A percentile compares a stretch with the other conserved stretches of the same genome.
These are phyloP conservation scores for Fukomys damarensis DNA, from an alignment of 2,113 vertebrate genomes.

Conservation along the genomic window DNA sequence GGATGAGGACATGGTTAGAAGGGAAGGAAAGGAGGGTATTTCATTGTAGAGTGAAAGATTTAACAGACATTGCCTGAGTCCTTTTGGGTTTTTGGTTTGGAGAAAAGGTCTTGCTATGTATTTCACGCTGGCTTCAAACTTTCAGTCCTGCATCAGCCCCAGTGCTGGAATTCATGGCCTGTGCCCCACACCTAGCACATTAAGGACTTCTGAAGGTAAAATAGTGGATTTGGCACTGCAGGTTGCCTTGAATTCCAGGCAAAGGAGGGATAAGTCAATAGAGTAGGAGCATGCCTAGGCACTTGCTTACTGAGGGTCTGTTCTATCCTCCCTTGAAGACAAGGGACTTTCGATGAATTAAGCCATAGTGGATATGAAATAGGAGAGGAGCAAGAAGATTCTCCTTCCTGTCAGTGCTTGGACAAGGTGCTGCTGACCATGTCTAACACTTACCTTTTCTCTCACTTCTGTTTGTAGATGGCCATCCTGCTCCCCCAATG, in stretches of 20 bases:
- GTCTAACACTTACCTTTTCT: conserved; percentile 37
- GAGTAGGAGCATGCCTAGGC: neutral
- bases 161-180: neutral
- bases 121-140: neutral
- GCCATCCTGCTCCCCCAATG: conserved; percentile 89
- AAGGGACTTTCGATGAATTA: neutral
- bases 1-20: neutral
- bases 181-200: neutral
- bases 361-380: neutral
- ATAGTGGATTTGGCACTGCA: neutral
- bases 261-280: neutral
- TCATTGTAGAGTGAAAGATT: neutral
- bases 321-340: neutral
- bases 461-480: conserved; percentile 84
- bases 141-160: neutral
- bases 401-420: neutral
- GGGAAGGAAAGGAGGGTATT: neutral
- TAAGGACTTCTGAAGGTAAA: conserved; percentile 46
- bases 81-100: too few species aligned
- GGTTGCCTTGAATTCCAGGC: conserved; percentile 12
- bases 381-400: neutral
- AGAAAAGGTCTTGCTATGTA: neutral
- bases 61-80: neutral
- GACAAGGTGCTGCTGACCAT: neutral
- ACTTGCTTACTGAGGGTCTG: conserved; percentile 9